Percentiles rank a stretch among this genome's conserved stretches.
Conservation (phyloP, 2,797 vertebrate genomes). For the Lophura swinhoii region DNA sequence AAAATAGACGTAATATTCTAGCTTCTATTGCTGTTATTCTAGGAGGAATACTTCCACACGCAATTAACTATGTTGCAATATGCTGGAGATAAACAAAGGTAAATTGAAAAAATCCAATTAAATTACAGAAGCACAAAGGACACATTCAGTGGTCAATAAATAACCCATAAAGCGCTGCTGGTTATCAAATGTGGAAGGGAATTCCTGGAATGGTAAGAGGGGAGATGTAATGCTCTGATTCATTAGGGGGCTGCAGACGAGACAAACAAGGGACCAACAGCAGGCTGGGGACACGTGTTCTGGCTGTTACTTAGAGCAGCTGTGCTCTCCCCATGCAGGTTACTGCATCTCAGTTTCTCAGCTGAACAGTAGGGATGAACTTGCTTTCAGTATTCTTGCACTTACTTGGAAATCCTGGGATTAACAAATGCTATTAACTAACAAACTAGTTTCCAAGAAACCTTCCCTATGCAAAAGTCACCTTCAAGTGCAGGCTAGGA, state of each 20-base stretch:
- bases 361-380: background rate
- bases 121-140: slow-evolving; percentile 43
- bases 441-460: background rate
- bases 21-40: background rate
- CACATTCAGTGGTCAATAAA: slow-evolving; percentile 47
- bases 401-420: background rate
- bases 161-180: background rate
- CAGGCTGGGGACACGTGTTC: background rate
- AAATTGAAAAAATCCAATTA: slow-evolving; percentile 58
- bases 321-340: background rate
- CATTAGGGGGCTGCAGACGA: background rate
- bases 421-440: background rate
- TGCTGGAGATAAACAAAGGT: slow-evolving; percentile 38
- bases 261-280: background rate
- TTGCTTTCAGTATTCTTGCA: background rate
- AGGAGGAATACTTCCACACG: slow-evolving; percentile 28
- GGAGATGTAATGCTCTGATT: background rate
- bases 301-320: background rate
- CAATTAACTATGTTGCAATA: slow-evolving; percentile 37
- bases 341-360: background rate
- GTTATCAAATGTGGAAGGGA: background rate
- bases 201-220: background rate
- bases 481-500: background rate
- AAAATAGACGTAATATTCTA: background rate
- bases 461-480: background rate